Evolutionary conservation across 1,140 invertebrate genomes (phyloP), one percentile per base, ranked within the genome.

Genomic region (Drosophila miranda): DNA sequence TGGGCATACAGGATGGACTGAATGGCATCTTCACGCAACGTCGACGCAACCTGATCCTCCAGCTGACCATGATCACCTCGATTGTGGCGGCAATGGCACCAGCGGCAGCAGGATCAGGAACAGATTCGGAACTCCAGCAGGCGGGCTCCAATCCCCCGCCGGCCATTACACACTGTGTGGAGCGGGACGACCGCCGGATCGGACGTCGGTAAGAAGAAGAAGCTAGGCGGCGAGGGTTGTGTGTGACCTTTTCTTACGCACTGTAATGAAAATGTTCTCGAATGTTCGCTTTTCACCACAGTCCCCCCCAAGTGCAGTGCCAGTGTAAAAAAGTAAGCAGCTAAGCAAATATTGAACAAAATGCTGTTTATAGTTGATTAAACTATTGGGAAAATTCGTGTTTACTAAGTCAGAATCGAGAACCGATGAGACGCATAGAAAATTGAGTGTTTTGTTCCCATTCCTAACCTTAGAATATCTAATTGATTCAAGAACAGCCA

Each of bases 1-100:
- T 90, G 88, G 88, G 80, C 63, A 90, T 79, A 67, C 71, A 88
- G 70, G 61, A 86, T 78, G 75, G 83, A 58, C 61, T 83, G 57
- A 72, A 72, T 58, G 75, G 68, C 38, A 68, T 78, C 51, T 43
- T 68, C 26, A 76, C 26, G 50, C 66, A 68, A 19, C 58, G 64
- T 46, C 75, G 78, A 45, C 76, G 63, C 51, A 71, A 57, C 41
- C 44, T 81, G 21, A 69, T 90, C 16, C 64, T 90, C 19, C 83
- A 81, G 61, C 59, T 84, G 7, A 45, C 84, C 6, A 77, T 90
- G 54, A 60, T 90, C 45, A 86, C 89, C 23, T 82, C 75, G 13
- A 69, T 88, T 48, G 81, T 88, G 42, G 86, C 70, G 8, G 89
- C 74, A 6, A 59, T 79, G 9, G 60, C 64, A 42, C 60, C 57